Conservation (phyloP, 2,797 vertebrate genomes). For the Pangasius sanitwongsei region DNA sequence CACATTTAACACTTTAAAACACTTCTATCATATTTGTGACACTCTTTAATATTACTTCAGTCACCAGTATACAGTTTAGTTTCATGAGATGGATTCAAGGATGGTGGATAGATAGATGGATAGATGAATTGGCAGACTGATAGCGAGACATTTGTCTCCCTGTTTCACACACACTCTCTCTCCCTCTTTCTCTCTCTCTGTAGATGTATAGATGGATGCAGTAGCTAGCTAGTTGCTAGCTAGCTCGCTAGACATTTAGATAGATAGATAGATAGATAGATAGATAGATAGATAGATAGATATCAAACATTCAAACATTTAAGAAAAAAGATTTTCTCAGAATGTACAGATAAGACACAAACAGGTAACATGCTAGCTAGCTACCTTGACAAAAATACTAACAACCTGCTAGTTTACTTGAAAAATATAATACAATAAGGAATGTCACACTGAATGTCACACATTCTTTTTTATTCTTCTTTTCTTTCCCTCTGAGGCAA, state of each 20-base stretch:
- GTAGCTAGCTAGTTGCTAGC: too few relatives aligned
- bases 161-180: too few relatives aligned
- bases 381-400: not conserved
- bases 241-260: too few relatives aligned
- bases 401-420: too few relatives aligned
- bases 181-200: too few relatives aligned
- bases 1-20: not conserved
- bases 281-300: too few relatives aligned
- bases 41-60: not conserved
- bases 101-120: not conserved
- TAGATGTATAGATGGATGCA: too few relatives aligned
- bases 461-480: not conserved
- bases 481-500: not conserved
- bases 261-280: not conserved
- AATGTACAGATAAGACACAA: not conserved
- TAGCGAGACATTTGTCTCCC: not conserved
- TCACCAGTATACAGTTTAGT: not conserved
- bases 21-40: not conserved
- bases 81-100: not conserved
- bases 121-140: not conserved
- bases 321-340: too few relatives aligned
- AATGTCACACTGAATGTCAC: too few relatives aligned
- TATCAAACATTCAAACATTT: too few relatives aligned
- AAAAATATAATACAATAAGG: too few relatives aligned
- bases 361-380: not conserved